Evolutionary conservation across 2,888 invertebrate genomes (phyloP).

Genomic region (Tachina grossa): DNA sequence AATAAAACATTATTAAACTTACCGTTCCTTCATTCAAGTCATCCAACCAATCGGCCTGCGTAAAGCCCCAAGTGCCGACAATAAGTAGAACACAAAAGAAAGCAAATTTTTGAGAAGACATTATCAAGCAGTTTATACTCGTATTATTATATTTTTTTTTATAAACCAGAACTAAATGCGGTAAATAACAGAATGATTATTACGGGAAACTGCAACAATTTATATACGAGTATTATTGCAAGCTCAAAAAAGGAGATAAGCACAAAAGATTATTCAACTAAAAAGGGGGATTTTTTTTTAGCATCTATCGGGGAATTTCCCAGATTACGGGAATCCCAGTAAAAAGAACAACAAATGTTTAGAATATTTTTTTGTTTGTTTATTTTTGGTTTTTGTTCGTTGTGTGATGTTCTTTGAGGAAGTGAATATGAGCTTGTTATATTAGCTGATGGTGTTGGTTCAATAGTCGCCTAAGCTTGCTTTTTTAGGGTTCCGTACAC

Average conservation of each 20-base stretch:
- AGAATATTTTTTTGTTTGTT: not conserved
- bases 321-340: conserved; percentile 17
- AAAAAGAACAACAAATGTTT: not conserved
- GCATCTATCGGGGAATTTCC: not conserved
- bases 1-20: conserved; percentile 15
- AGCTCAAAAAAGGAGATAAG: conserved; percentile 31
- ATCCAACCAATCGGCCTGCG: conserved; percentile 72
- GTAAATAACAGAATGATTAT: not conserved
- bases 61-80: conserved; percentile 65
- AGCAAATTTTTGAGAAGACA: conserved; percentile 61
- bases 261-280: not conserved
- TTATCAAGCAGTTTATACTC: not conserved
- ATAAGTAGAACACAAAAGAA: conserved; percentile 68
- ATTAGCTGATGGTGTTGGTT: too few relatives aligned
- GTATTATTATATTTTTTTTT: too few relatives aligned
- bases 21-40: conserved; percentile 72
- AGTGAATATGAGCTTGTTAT: too few relatives aligned
- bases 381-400: not conserved
- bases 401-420: not conserved
- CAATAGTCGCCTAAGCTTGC: too few relatives aligned
- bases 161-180: not conserved
- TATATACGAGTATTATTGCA: conserved; percentile 2
- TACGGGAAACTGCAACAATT: not conserved
- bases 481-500: too few relatives aligned
- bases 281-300: conserved; percentile 29